phyloP scores from a whole-genome alignment of 2,113 vertebrate genomes.

The Peromyscus californicus region DNA sequence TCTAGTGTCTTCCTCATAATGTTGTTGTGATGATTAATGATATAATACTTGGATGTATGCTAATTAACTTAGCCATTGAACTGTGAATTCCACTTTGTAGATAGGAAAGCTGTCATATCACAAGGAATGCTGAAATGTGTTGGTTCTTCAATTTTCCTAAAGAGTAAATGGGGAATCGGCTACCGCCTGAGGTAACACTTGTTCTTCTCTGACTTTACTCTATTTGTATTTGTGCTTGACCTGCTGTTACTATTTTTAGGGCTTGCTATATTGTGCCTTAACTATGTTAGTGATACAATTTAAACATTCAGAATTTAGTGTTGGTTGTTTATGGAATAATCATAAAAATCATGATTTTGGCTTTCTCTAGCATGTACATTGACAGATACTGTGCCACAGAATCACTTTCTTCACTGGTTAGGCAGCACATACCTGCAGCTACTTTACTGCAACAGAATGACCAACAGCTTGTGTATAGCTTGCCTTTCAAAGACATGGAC shows the following conservation, averaged over 20 bases:
- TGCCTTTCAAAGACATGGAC: conserved; percentile 95
- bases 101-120: conserved; percentile 98
- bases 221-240: background rate
- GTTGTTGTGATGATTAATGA: background rate
- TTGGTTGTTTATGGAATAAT: background rate
- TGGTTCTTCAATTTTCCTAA: conserved; percentile 98
- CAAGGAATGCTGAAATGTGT: conserved; percentile 97
- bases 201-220: conserved; percentile 16
- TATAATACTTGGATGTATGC: background rate
- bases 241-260: rapidly evolving
- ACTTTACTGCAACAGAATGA: conserved; percentile 91
- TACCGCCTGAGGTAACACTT: conserved; percentile 94
- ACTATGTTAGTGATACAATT: background rate
- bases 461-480: conserved; percentile 93
- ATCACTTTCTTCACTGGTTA: conserved; percentile 90
- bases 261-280: background rate
- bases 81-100: conserved; percentile 83
- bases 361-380: conserved; percentile 92
- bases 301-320: background rate
- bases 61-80: conserved; percentile 40
- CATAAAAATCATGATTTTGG: background rate
- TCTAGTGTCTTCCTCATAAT: background rate
- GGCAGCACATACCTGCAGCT: conserved; percentile 92
- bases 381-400: conserved; percentile 90
- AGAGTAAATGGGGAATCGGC: conserved; percentile 98